Conservation (phyloP, 1,140 invertebrate species). For the Brachionus plicatilis region DNA sequence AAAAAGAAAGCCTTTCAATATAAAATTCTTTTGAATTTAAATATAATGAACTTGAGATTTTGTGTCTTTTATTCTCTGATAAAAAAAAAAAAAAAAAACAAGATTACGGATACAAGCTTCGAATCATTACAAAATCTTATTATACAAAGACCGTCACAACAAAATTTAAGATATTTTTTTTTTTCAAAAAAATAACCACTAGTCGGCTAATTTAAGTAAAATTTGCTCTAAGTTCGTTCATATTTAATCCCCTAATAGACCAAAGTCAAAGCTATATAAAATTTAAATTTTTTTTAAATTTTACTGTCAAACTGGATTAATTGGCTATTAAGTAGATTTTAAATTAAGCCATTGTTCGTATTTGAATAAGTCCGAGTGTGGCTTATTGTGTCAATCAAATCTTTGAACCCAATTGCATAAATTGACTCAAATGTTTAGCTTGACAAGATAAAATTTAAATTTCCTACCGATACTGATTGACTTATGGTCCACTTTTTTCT, state of each 20-base stretch:
- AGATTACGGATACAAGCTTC: background rate
- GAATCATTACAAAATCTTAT: background rate
- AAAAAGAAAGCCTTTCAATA: constrained; percentile 25
- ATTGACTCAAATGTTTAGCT: background rate
- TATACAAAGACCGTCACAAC: background rate
- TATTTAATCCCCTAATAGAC: background rate
- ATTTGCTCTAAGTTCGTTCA: background rate
- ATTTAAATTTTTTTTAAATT: constrained; percentile 8
- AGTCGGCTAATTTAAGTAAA: background rate
- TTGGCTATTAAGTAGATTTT: constrained; percentile 5
- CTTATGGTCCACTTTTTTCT: background rate
- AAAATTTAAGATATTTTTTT: background rate
- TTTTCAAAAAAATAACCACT: background rate
- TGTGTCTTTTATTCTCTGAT: background rate
- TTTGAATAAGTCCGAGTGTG: background rate
- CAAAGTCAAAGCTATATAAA: constrained; percentile 25
- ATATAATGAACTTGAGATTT: background rate
- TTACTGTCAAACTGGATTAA: constrained; percentile 31
- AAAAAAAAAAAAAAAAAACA: constrained; percentile 4
- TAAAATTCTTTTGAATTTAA: constrained; percentile 7
- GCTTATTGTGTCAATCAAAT: background rate
- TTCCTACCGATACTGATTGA: background rate
- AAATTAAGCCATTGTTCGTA: background rate
- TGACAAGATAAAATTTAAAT: background rate
- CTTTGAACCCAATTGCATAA: background rate